phyloP scores from a whole-genome alignment of 2,888 invertebrate genomes.

The Chrysopilus asiliformis region DNA sequence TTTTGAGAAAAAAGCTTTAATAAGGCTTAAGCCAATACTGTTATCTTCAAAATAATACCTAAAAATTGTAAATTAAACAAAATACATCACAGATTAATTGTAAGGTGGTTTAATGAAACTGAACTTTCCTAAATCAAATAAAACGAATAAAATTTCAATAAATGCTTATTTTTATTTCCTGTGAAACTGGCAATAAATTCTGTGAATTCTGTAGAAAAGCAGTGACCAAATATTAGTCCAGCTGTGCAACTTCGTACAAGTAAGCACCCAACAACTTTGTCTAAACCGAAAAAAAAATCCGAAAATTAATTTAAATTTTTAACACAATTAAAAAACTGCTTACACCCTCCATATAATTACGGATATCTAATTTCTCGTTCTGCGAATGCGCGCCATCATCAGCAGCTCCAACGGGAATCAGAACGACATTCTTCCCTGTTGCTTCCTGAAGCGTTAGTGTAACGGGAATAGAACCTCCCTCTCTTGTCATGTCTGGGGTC shows the following conservation, averaged over 20 bases:
- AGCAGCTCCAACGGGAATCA: constrained; percentile 81
- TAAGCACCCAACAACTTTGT: constrained; percentile 87
- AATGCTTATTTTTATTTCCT: too few relatives aligned
- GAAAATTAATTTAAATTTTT: constrained; percentile 2
- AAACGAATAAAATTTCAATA: too few relatives aligned
- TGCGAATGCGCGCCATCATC: constrained; percentile 99
- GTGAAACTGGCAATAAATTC: too few relatives aligned
- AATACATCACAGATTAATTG: too few relatives aligned
- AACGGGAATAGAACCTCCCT: constrained; percentile 96
- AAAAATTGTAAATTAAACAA: too few relatives aligned
- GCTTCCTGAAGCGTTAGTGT: constrained; percentile 87
- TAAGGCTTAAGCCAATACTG: too few relatives aligned
- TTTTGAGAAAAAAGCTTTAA: too few relatives aligned
- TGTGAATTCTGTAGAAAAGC: too few relatives aligned
- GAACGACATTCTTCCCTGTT: constrained; percentile 83
- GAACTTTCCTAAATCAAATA: too few relatives aligned
- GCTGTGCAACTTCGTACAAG: constrained; percentile 73
- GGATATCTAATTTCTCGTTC: constrained; percentile 90
- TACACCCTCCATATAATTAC: constrained; percentile 90
- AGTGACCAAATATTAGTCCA: too few relatives aligned
- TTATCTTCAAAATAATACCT: too few relatives aligned
- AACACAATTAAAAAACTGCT: constrained; percentile 29
- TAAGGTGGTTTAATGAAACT: too few relatives aligned
- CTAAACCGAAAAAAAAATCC: constrained; percentile 43
- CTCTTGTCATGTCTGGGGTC: constrained; percentile 89